A percentile compares a stretch with the other conserved stretches of the same genome.
Evolutionary conservation across 2,113 vertebrate species (phyloP).

Genomic region (Elephantulus edwardii): DNA sequence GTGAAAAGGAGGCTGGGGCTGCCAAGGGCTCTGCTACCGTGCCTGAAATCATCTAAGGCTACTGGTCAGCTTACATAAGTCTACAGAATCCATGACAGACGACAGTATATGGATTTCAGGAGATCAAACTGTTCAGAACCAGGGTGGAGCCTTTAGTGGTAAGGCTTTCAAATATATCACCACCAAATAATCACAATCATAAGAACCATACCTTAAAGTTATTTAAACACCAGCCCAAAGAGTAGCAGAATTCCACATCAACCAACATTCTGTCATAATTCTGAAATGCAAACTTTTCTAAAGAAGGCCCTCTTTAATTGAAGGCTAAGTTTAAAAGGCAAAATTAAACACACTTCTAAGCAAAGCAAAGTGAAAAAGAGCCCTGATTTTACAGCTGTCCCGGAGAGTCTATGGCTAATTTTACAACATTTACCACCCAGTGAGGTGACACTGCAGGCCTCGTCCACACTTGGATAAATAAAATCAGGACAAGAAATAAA

Average conservation of each 20-base stretch:
- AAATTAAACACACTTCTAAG: constrained; percentile 70
- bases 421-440: constrained; percentile 32
- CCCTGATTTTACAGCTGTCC: constrained; percentile 37
- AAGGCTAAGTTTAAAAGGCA: constrained; percentile 62
- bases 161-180: constrained; percentile 66
- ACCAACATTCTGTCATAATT: not conserved
- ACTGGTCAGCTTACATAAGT: constrained; percentile 57
- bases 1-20: constrained; percentile 43
- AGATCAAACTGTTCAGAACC: constrained; percentile 69
- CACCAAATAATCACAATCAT: constrained; percentile 22
- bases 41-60: constrained; percentile 70
- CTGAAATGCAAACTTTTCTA: constrained; percentile 64
- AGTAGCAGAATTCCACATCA: constrained; percentile 65
- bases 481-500: not conserved
- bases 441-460: constrained; percentile 15
- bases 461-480: constrained; percentile 3
- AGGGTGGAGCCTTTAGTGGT: constrained; percentile 57
- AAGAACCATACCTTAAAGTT: not conserved
- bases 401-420: constrained; percentile 54
- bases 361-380: constrained; percentile 47
- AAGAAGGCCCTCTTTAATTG: constrained; percentile 71
- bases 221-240: constrained; percentile 18
- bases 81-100: constrained; percentile 55
- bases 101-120: constrained; percentile 46
- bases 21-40: constrained; percentile 22